Evolutionary conservation across 2,113 vertebrate genomes (phyloP).

Genomic region (Anarrhichthys ocellatus): DNA sequence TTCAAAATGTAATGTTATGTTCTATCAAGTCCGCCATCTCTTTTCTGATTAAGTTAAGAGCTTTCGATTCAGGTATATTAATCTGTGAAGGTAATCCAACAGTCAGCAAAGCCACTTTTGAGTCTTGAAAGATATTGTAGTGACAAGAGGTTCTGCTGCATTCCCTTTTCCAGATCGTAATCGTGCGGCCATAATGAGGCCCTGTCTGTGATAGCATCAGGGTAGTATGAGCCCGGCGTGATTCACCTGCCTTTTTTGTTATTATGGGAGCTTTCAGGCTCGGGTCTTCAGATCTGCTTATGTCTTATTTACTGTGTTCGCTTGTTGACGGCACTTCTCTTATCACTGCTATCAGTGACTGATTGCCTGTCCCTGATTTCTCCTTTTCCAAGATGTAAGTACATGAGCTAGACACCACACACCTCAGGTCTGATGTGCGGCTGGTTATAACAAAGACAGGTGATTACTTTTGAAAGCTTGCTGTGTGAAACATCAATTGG

Average conservation of each 20-base stretch:
- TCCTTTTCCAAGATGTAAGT: conserved; percentile 57
- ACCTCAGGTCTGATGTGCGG: conserved; percentile 57
- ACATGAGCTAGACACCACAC: conserved; percentile 64
- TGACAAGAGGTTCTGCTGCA: conserved; percentile 48
- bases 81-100: conserved; percentile 30
- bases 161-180: conserved; percentile 53
- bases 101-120: conserved; percentile 44
- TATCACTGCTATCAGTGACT: conserved; percentile 69
- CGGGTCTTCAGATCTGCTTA: conserved; percentile 46
- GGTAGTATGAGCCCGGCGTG: conserved; percentile 56
- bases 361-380: conserved; percentile 72
- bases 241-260: conserved; percentile 59
- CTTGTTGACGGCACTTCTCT: conserved; percentile 52
- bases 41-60: background rate
- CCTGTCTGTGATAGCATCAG: conserved; percentile 45
- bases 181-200: conserved; percentile 50
- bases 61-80: background rate
- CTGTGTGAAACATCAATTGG: conserved; percentile 66
- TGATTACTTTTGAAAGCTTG: conserved; percentile 64
- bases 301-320: conserved; percentile 59
- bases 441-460: conserved; percentile 63
- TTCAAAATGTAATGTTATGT: background rate
- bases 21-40: background rate
- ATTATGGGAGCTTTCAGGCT: conserved; percentile 56
- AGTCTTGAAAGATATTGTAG: conserved; percentile 52